Evolutionary conservation across 2,888 invertebrate genomes (phyloP).

Genomic region (Argyresthia goedartella): DNA sequence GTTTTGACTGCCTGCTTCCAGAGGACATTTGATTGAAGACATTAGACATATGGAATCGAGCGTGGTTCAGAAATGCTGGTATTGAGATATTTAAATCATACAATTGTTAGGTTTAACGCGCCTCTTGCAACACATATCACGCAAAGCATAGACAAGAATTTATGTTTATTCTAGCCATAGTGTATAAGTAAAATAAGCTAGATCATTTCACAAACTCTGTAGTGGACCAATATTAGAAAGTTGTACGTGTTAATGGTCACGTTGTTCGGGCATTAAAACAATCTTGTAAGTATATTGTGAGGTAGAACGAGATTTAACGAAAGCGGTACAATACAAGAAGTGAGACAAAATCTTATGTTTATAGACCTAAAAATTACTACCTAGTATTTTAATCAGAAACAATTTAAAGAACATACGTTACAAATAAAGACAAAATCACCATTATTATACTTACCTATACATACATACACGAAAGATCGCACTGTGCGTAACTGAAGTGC

Average conservation of each 20-base stretch:
- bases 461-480: no score
- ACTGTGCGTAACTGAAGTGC: no score
- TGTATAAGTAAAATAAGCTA: slow-evolving; percentile 49
- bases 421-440: not conserved
- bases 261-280: not conserved
- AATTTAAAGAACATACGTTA: not conserved
- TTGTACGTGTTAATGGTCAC: slow-evolving; percentile 40
- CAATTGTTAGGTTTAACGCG: slow-evolving; percentile 53
- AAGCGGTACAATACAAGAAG: not conserved
- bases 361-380: not conserved
- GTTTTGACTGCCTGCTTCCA: not conserved
- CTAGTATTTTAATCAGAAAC: not conserved
- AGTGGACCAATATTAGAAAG: slow-evolving; percentile 72
- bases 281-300: not conserved
- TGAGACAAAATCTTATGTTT: not conserved
- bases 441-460: not conserved
- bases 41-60: not conserved
- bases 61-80: slow-evolving; percentile 27
- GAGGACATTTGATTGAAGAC: not conserved
- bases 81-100: slow-evolving; percentile 16
- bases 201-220: slow-evolving; percentile 63
- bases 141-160: slow-evolving; percentile 57
- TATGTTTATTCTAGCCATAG: slow-evolving; percentile 62
- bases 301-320: not conserved
- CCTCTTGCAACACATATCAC: slow-evolving; percentile 69